Base-by-base conservation (phyloP, 2,888 invertebrate species). In the Rhogogaster chlorosoma region DNA sequence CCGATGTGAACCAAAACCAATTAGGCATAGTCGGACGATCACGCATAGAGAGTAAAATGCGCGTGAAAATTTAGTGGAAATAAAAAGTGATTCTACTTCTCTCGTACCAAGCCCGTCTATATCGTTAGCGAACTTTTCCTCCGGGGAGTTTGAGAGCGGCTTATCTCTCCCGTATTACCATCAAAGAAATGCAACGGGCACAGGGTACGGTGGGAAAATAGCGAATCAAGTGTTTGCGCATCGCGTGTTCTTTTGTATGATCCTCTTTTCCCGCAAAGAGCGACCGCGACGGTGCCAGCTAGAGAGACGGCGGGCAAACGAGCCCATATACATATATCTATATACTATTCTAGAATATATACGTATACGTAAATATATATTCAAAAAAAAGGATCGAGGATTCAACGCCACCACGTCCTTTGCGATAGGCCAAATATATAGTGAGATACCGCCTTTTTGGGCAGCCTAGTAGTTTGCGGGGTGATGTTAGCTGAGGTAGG, bases 221-320 rank as follows among this genome's bases (percentile, higher is more conserved):
- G 49, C 77, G 77, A 77, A 77, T 77, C 77, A 53, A 77, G 77
- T 77, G 77, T 49, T 53, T 32, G 77, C 77, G 49, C 49, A 49
- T 53, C 77, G 53, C 75, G 45, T 49, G 49, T n/a, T 49, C 75
- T 77, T 77, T 49, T 26, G 49, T 77, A 29, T 10, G 32, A 49
- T 77, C 49, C 77, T 77, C n/a, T 42, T 75, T 53, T 32, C 49
- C 77, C 45, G 22, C 38, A 73, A 73, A 73, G 71, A 73, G 71
- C 15, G 36, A n/a, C 32, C 10, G 32, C 67, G 67, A 22, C 18
- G 71, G 38, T 32, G 29, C 32, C 15, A 12, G 32, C 67, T 67
- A 67, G 32, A 67, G 32, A 67, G 67, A 67, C 12, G 67, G 29
- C 32, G 32, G 67, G 67, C 67, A 67, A 67, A 67, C 67, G 67